Base-by-base conservation (phyloP, 1,140 invertebrate species). In the Bombus balteatus region DNA sequence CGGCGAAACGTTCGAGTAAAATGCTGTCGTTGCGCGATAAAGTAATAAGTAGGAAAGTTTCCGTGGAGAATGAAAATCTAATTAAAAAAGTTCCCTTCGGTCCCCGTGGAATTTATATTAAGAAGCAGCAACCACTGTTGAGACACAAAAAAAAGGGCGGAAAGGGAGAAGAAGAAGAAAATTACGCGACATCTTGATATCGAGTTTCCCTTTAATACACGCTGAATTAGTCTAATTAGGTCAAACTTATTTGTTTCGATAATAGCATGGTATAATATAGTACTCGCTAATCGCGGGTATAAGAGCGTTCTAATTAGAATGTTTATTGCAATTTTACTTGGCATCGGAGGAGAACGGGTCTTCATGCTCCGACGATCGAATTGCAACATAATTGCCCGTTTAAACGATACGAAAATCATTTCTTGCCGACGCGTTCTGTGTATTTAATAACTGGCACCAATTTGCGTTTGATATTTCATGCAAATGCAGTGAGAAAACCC, bases 11-110 rank as follows among this genome's bases (percentile, higher is more conserved):
- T 41, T 39, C 70, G 70, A n/a, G 39, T 25, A 41, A 72, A 72
- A 72, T 72, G 39, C 70, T 72, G 28, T 39, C 28, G 70, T 72
- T 41, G 70, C 25, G 70, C 70, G 70, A 41, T 25, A 72, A 72
- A 75, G 73, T 75, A 75, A 53, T 75, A 75, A 75, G 73, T 75
- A 57, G 73, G 32, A 75, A 75, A 75, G 73, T 75, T 75, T 75
- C 47, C 32, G 25, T 12, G n/a, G 47, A 75, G 47, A 47, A 75
- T 75, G 73, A 57, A 75, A 75, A 75, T 75, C 73, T 75, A 75
- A 75, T 75, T 75, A 75, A 75, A 57, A 75, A 75, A 75, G 32
- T 75, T 75, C 73, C 47, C 47, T 57, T 57, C 73, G 73, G 73
- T 75, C 73, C 32, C 47, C 4, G n/a, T 37, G 47, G 73, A 75